Evolutionary conservation across 1,140 invertebrate genomes (phyloP), one percentile per base, ranked within the genome.

Genomic region (Drosophila setifemur): DNA sequence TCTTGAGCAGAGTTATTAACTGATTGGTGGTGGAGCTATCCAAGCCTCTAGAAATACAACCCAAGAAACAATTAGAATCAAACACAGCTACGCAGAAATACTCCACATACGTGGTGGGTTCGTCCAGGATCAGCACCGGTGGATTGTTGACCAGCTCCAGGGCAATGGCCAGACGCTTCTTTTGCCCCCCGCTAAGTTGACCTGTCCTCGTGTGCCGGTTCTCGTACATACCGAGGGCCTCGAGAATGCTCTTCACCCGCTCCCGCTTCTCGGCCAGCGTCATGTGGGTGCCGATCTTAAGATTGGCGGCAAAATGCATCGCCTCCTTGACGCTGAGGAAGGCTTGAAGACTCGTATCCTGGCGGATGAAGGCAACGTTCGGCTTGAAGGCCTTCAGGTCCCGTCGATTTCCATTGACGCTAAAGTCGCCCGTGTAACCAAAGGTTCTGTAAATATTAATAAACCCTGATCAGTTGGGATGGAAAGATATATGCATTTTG

Each of bases 1-100:
- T 93, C 91, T 97, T 95, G 14, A 97, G 91, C 18, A 97, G 89
- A 31, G 94, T 93, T 53, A 98, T 94, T 83, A 97, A 95, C 83
- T 98, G 96, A 78, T 95, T 97, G 79, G 96, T 96, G 9, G 96
- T 97, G 6, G 96, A 95, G 81, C 96, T 97, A 90, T 99, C 97
- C 61, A 99, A 91, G 35, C 97, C 96, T 90, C 97, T 98, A 90
- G 0, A 47, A 18, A 11, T 44, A n/a, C n/a, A n/a, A n/a, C n/a
- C n/a, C n/a, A n/a, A n/a, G n/a, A 5, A n/a, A 14, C 11, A 35
- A 29, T n/a, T 14, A 4, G 4, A 31, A n/a, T 11, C 9, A 8
- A 31, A 2, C 6, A 31, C 11, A 11, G 21, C 21, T 5, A 23
- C 2, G 21, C 5, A 23, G 5, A 23, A 5, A n/a, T n/a, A n/a